Base-by-base conservation (phyloP, 2,797 vertebrate genomes). In the Masticophis lateralis region DNA sequence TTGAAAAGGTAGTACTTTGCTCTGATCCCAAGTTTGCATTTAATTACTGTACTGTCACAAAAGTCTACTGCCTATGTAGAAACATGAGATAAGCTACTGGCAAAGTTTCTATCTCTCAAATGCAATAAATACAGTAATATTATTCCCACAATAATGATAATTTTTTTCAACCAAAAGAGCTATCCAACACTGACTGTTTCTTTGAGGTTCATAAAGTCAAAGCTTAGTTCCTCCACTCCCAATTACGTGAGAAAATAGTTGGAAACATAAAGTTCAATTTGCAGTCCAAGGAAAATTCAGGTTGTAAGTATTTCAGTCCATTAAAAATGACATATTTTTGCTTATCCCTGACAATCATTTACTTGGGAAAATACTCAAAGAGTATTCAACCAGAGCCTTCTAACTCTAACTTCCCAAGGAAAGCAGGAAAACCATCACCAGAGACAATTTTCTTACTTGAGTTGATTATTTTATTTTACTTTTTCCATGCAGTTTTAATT, bases 1-100 rank as follows among this genome's bases (percentile, higher is more conserved):
- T 90, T 27, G 88, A 28, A 66, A 3, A 91, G 74, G 93, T 79
- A 92, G 89, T 93, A 95, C 86, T 90, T 47, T 92, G n/a, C 88
- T 92, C 2, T 14, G 1, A 25, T 74, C 4, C 53, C 25, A 37
- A 22, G 47, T 13, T 55, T 94, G 79, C 7, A 93, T 28, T 94
- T 93, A 93, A 94, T 90, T 93, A 95, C 28, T 14, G 92, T 18
- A 32, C n/a, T 74, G 1, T 16, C 93, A 92, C 60, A 63, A 74
- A 92, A 87, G 89, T 83, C 3, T 95, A 60, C 32, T 92, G 32
- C 20, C 89, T 60, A 57, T 63, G 89, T 90, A 79, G 25, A 91
- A 60, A 94, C 83, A 89, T 94, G 90, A 86, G 93, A 92, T 27
- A 87, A 1, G 4, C 91, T 32, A 6, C 4, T 91, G 94, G 28